Evolutionary conservation across 1,140 invertebrate species (phyloP), one percentile per base, ranked within the genome.

Genomic region (Stegodyphus mimosarum): DNA sequence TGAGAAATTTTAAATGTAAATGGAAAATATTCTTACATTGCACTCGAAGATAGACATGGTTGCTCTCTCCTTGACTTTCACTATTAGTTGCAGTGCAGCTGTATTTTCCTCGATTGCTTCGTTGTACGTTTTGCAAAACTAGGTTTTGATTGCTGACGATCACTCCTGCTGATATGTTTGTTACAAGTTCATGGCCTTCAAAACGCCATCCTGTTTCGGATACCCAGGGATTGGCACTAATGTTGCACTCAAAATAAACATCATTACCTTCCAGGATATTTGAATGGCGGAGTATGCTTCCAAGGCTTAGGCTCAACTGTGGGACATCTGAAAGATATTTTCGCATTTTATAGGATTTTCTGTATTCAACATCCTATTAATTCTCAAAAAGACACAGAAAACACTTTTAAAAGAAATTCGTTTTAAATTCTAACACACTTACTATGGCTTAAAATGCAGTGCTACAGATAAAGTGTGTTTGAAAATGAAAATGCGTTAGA

Each of bases 191-290:
- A 18, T 70, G 69, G 9, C 87, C 95, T 88, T 95, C 94, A 90
- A 95, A 95, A 90, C 93, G 95, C 95, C 95, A 96, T 83, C 94
- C 93, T 72, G 95, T 92, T 89, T 94, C 94, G 89, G 95, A 94
- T n/a, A 93, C 93, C 89, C 94, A 94, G 0, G 96, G 95, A 91
- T 96, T 96, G 15, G 95, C 94, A 90, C 94, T 94, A 86, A 97
- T 95, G 89, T 94, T 95, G 90, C 95, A 96, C 90, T 96, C 96
- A 88, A 97, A 95, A 90, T 96, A 96, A 69, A 97, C 95, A 90
- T 96, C 95, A 67, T 95, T 94, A 7, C 95, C 95, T 88, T 93
- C 93, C 60, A 90, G 73, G 51, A 87, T 87, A 11, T 87, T 86
- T 11, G 86, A 81, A 71, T 87, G 86, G 1, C 87, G 78, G 5